A percentile compares a stretch with the other conserved stretches of the same genome.
phyloP scores from a whole-genome alignment of 2,888 invertebrate species.

The Protophormia terraenovae region DNA sequence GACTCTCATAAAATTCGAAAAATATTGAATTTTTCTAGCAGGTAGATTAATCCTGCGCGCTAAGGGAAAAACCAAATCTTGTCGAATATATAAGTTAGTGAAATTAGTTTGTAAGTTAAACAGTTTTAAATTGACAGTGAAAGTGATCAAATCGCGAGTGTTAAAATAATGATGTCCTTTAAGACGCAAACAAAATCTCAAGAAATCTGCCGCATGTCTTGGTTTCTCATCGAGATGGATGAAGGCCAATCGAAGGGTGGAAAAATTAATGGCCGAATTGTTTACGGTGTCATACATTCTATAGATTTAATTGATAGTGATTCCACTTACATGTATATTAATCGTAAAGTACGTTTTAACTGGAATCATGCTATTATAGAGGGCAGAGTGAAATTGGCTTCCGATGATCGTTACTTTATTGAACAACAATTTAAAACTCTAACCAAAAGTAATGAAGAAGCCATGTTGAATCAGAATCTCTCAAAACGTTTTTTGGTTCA shows the following conservation, averaged over 20 bases:
- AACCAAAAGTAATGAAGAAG: conserved; percentile 32
- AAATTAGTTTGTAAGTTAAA: not conserved
- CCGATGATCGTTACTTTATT: conserved; percentile 72
- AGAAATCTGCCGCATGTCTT: conserved; percentile 72
- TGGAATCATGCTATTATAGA: conserved; percentile 69
- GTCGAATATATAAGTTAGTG: not conserved
- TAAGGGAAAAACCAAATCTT: not conserved
- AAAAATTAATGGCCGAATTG: conserved; percentile 57
- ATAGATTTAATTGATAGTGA: conserved; percentile 75
- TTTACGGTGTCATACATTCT: conserved; percentile 72
- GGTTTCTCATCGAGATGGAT: conserved; percentile 76
- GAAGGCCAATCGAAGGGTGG: conserved; percentile 68
- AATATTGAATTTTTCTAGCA: not conserved
- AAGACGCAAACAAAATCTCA: not conserved
- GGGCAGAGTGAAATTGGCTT: conserved; percentile 73
- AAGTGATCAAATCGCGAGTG: not conserved
- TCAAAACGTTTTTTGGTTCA: conserved; percentile 70
- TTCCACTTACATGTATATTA: conserved; percentile 72
- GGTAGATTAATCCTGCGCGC: not conserved
- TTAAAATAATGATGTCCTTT: not conserved
- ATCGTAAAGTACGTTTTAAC: conserved; percentile 72
- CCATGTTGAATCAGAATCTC: conserved; percentile 37
- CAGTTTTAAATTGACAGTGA: conserved; percentile 35
- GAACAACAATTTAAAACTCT: conserved; percentile 70
- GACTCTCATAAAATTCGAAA: not conserved